These are phyloP conservation scores for Trichacis sp. DNA, from an alignment of 2,888 invertebrate species.

Conservation along the genomic window DNA sequence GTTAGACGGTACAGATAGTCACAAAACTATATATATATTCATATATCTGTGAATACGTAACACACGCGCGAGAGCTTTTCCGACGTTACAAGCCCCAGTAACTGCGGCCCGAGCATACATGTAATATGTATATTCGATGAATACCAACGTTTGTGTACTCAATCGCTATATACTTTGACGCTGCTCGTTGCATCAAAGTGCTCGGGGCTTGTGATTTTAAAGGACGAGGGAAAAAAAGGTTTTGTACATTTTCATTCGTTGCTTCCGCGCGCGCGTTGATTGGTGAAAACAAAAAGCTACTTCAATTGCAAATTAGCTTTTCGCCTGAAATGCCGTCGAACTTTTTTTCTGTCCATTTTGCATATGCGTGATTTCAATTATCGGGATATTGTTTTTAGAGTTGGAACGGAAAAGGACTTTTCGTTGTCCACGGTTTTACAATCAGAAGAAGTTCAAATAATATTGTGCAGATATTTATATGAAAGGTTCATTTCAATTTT, in stretches of 20 bases:
- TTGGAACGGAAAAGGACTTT: too few species aligned
- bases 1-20: constrained; percentile 42
- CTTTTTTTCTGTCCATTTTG: too few species aligned
- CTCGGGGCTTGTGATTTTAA: constrained; percentile 40
- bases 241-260: constrained; percentile 1
- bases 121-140: constrained; percentile 44
- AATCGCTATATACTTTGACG: constrained; percentile 42
- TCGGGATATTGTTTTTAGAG: too few species aligned
- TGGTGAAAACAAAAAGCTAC: neutral
- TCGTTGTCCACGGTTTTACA: too few species aligned
- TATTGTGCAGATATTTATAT: too few species aligned
- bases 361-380: too few species aligned
- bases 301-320: neutral
- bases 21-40: too few species aligned
- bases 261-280: constrained; percentile 6
- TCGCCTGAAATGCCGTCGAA: too few species aligned
- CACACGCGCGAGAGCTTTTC: constrained; percentile 17
- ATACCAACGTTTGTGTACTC: constrained; percentile 41
- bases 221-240: constrained; percentile 25
- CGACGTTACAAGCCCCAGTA: constrained; percentile 27
- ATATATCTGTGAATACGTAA: too few species aligned
- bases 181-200: constrained; percentile 39
- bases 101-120: constrained; percentile 42
- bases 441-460: too few species aligned
- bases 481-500: too few species aligned